These are phyloP conservation scores for Crossocerus cetratus DNA, from an alignment of 2,888 invertebrate species.

Conservation along the genomic window DNA sequence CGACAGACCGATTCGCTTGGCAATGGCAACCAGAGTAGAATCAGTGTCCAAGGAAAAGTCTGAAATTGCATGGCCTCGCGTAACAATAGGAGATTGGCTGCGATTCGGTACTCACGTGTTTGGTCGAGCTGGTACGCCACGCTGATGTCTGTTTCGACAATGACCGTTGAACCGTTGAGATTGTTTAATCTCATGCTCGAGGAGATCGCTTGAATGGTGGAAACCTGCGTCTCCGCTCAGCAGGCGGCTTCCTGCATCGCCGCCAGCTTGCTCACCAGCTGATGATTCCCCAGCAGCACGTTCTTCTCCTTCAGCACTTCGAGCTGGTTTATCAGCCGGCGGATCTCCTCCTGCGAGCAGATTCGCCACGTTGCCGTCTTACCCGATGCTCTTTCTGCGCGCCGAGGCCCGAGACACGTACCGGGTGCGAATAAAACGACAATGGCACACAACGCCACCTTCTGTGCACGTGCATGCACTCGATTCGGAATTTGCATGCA, in stretches of 20 bases:
- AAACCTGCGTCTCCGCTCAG: constrained; percentile 79
- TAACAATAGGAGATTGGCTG: too few relatives aligned
- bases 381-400: too few relatives aligned
- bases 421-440: too few relatives aligned
- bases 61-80: too few relatives aligned
- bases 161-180: constrained; percentile 67
- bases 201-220: constrained; percentile 73
- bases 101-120: constrained; percentile 55
- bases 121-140: constrained; percentile 25
- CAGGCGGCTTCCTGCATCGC: constrained; percentile 90
- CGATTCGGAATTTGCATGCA: too few relatives aligned
- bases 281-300: constrained; percentile 85
- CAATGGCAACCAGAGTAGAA: too few relatives aligned
- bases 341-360: constrained; percentile 86
- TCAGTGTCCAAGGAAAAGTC: too few relatives aligned
- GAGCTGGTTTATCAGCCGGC: constrained; percentile 87
- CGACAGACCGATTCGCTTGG: too few relatives aligned
- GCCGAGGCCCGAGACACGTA: too few relatives aligned
- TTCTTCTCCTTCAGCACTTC: constrained; percentile 89
- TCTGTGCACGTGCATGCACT: too few relatives aligned
- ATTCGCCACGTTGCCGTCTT: not conserved
- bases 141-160: constrained; percentile 58
- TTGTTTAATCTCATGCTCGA: constrained; percentile 72
- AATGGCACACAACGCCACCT: too few relatives aligned
- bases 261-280: constrained; percentile 85